These are phyloP conservation scores for Nannoperca obscura DNA, from an alignment of 2,797 vertebrate genomes.

Conservation along the genomic window DNA sequence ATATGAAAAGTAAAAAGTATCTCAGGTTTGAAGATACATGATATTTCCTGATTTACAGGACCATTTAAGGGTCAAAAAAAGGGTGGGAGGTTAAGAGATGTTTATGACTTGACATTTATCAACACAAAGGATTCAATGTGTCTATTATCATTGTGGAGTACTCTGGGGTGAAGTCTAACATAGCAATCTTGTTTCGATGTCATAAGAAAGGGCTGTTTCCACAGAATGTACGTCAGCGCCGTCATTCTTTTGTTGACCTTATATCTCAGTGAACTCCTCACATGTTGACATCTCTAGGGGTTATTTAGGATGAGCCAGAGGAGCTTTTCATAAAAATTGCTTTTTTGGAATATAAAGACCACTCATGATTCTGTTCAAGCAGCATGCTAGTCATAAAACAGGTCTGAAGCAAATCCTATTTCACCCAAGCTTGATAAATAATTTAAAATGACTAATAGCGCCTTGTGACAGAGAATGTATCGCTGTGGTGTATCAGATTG, in stretches of 20 bases:
- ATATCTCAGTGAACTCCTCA: slow-evolving; percentile 35
- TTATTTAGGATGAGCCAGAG: slow-evolving; percentile 36
- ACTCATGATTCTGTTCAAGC: slow-evolving; percentile 54
- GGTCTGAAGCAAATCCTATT: slow-evolving; percentile 76
- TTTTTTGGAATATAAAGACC: slow-evolving; percentile 41
- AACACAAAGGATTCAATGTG: slow-evolving; percentile 18
- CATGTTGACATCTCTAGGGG: slow-evolving; percentile 31
- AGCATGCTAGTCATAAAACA: slow-evolving; percentile 56
- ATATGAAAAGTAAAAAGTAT: not conserved
- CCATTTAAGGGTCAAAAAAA: slow-evolving; percentile 5
- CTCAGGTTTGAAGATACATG: not conserved
- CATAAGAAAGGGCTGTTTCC: slow-evolving; percentile 24
- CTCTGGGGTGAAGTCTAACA: slow-evolving; percentile 18
- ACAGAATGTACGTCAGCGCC: slow-evolving; percentile 18
- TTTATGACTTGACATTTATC: slow-evolving; percentile 21
- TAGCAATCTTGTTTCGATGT: slow-evolving; percentile 19
- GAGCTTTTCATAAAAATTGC: slow-evolving; percentile 43
- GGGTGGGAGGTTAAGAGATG: not conserved
- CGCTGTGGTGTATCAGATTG: slow-evolving; percentile 78
- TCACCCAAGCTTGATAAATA: slow-evolving; percentile 82
- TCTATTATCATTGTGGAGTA: slow-evolving; percentile 1
- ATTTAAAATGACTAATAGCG: slow-evolving; percentile 86
- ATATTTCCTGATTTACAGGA: not conserved
- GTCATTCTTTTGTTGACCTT: slow-evolving; percentile 40
- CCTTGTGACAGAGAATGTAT: slow-evolving; percentile 79